Base-by-base conservation (phyloP, 2,888 invertebrate species). In the Sarcophaga subvicina region DNA sequence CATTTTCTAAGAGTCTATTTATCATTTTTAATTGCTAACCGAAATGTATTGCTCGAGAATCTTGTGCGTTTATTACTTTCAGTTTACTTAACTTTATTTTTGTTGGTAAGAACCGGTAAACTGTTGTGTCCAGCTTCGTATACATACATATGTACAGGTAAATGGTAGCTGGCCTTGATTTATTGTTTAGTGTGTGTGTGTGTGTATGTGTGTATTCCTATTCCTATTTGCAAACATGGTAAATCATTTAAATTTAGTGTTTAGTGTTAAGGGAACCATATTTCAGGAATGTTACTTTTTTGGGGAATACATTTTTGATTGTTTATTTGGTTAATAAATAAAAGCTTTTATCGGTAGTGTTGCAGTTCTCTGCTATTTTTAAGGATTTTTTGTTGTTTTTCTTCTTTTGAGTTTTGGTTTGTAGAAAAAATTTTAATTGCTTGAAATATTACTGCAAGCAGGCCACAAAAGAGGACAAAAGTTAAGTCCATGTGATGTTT, bases 11-110 rank as follows among this genome's bases (percentile, higher is more conserved):
- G 20, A 12, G 72, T 69, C 63, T 63, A 83, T 86, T 77, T 80
- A 77, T 86, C 83, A 80, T 83, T 86, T 83, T 69, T 80, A 86
- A 80, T 80, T 86, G 77, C 80, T 83, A 69, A 8, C 72, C 72
- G 27, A 80, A 80, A 83, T 77, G 83, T 67, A 37, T 37, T 83
- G 20, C 47, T 59, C 60, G 73, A 6, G 20, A 63, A 63, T 64
- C 70, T 54, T 17, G 69, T 81, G 59, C 14, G 37, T 27, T 64
- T 71, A 10, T 20, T 10, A 17, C 17, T 54, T 14, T 63, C 49
- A 20, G 25, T 64, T 64, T 63, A n/a, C n/a, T 62, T 22, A 5
- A 3, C 59, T 14, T n/a, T 59, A 14, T 17, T 6, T 59, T n/a
- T 59, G 59, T 14, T 59, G 17, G 27, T 47, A 79, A 37, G 69